These are phyloP conservation scores for Cynopterus sphinx DNA, from an alignment of 2,797 vertebrate genomes.

Conservation along the genomic window DNA sequence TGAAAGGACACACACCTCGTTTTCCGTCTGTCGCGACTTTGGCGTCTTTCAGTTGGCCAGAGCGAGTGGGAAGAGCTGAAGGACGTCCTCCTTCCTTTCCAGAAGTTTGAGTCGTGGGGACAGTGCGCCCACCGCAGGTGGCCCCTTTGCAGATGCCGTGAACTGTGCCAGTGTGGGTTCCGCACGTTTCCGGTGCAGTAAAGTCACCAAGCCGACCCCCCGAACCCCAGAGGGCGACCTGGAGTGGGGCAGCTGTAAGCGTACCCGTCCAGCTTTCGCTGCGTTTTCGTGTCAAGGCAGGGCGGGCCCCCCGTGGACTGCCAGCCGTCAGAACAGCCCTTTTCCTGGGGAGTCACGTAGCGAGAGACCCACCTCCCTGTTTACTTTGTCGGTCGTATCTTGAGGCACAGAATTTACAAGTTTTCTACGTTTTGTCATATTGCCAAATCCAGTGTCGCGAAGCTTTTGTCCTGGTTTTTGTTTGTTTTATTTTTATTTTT, in stretches of 20 bases:
- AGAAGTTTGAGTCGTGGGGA: background rate
- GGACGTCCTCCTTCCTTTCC: background rate
- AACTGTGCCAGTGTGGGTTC: no score
- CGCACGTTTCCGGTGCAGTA: accelerated
- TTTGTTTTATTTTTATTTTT: no score
- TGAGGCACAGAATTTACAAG: background rate
- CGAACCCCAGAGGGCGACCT: accelerated
- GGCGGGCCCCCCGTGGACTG: background rate
- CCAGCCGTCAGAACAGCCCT: background rate
- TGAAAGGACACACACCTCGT: no score
- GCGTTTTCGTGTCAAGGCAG: background rate
- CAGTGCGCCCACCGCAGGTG: no score
- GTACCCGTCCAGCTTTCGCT: background rate
- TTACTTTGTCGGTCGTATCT: background rate
- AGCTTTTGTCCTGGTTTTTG: background rate
- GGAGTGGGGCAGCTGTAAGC: background rate
- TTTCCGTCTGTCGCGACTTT: background rate
- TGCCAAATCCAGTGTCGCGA: background rate
- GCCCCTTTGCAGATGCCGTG: accelerated
- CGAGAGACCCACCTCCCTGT: background rate
- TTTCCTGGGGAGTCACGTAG: background rate
- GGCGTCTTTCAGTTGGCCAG: background rate
- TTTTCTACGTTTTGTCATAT: background rate
- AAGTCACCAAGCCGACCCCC: background rate
- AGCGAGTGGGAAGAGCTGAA: background rate